These are phyloP conservation scores for Saturnia pavonia DNA, from an alignment of 2,888 invertebrate genomes.

Conservation along the genomic window DNA sequence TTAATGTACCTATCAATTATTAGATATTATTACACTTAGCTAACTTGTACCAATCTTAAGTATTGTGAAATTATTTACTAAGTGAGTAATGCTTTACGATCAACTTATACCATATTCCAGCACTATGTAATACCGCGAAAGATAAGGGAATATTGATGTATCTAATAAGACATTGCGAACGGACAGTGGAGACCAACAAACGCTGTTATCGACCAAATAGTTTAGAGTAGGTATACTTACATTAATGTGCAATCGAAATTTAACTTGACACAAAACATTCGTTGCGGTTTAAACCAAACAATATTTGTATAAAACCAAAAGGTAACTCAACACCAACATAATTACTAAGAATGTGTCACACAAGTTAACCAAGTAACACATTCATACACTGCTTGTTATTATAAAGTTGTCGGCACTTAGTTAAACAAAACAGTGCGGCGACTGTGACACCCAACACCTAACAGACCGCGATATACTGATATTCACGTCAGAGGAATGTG, in stretches of 20 bases:
- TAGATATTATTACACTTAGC: neutral
- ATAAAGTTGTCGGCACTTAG: constrained; percentile 72
- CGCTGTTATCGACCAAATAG: neutral
- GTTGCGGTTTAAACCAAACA: neutral
- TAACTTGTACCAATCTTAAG: no score
- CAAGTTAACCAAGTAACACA: constrained; percentile 30
- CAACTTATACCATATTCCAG: no score
- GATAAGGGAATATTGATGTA: neutral
- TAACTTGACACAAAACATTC: neutral
- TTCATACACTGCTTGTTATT: constrained; percentile 70
- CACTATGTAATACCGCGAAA: neutral
- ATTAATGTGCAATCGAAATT: neutral
- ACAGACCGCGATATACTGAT: constrained; percentile 5
- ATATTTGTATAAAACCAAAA: neutral
- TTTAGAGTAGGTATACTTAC: neutral
- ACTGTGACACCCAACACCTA: constrained; percentile 62
- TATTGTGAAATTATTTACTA: no score
- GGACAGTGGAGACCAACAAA: neutral
- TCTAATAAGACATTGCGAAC: neutral
- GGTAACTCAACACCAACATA: constrained; percentile 35
- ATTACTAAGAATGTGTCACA: constrained; percentile 39
- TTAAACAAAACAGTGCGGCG: constrained; percentile 49
- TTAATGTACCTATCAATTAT: neutral
- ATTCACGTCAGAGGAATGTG: neutral
- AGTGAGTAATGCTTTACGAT: no score